These are phyloP conservation scores for Clanis bilineata DNA, from an alignment of 2,888 invertebrate genomes.

Conservation along the genomic window DNA sequence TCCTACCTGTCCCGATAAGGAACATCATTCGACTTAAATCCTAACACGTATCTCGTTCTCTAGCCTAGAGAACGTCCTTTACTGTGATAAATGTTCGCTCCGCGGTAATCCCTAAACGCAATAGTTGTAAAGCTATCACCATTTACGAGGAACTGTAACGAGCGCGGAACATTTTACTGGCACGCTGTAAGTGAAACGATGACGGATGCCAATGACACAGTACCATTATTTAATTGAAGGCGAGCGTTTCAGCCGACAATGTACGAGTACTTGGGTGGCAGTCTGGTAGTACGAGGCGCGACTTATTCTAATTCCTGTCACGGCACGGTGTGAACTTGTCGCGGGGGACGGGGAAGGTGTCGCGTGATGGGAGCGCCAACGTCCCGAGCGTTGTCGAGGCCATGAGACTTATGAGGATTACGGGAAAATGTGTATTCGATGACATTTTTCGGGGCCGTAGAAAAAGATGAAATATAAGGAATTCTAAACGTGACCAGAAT, in stretches of 20 bases:
- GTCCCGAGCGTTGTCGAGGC: constrained; percentile 61
- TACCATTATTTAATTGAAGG: constrained; percentile 12
- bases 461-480: constrained; percentile 82
- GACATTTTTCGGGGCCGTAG: constrained; percentile 80
- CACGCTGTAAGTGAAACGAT: neutral
- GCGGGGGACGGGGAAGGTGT: constrained; percentile 42
- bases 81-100: neutral
- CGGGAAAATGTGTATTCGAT: constrained; percentile 82
- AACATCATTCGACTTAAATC: constrained; percentile 68
- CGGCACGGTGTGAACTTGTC: constrained; percentile 66
- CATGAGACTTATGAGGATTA: constrained; percentile 81
- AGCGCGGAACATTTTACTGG: neutral
- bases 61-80: constrained; percentile 27
- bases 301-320: constrained; percentile 66
- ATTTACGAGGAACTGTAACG: neutral
- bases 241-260: constrained; percentile 16
- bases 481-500: constrained; percentile 80
- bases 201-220: neutral
- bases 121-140: neutral
- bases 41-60: constrained; percentile 44
- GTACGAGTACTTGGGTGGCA: too few species aligned
- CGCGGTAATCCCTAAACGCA: neutral
- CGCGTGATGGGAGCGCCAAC: constrained; percentile 45
- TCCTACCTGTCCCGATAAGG: constrained; percentile 68
- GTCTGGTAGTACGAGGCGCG: constrained; percentile 34